These are phyloP conservation scores for Drosophila ambigua DNA, from an alignment of 1,140 invertebrate species.

Conservation along the genomic window DNA sequence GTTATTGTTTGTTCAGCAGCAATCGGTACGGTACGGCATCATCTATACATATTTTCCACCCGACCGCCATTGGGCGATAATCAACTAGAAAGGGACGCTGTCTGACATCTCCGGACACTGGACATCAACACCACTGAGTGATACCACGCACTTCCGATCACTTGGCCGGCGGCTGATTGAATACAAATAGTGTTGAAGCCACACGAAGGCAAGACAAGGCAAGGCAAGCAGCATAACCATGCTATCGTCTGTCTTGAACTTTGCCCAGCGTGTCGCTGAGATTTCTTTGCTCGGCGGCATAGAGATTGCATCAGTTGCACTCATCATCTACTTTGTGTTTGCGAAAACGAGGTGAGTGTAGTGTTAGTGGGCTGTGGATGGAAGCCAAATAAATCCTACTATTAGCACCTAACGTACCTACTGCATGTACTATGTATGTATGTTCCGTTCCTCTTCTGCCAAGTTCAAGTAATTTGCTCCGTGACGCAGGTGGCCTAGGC, in stretches of 20 bases:
- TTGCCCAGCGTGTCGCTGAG: slow-evolving; percentile 74
- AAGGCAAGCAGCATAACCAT: slow-evolving; percentile 29
- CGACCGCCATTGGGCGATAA: slow-evolving; percentile 1
- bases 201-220: not conserved
- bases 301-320: slow-evolving; percentile 76
- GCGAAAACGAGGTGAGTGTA: slow-evolving; percentile 81
- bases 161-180: slow-evolving; percentile 47
- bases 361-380: slow-evolving; percentile 32
- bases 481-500: slow-evolving; percentile 4
- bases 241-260: slow-evolving; percentile 66
- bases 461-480: slow-evolving; percentile 30
- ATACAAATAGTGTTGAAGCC: not conserved
- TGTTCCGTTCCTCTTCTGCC: not conserved
- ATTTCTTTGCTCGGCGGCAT: slow-evolving; percentile 80
- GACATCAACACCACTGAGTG: no score
- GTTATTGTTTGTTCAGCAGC: slow-evolving; percentile 21
- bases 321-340: slow-evolving; percentile 79
- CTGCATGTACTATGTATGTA: no score
- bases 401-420: not conserved
- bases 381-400: slow-evolving; percentile 56
- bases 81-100: slow-evolving; percentile 23
- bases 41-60: slow-evolving; percentile 52
- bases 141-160: slow-evolving; percentile 47
- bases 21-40: slow-evolving; percentile 14
- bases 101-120: not conserved